Evolutionary conservation across 2,888 invertebrate species (phyloP), one percentile per base, ranked within the genome.

Genomic region (Taphrorychus bicolor): DNA sequence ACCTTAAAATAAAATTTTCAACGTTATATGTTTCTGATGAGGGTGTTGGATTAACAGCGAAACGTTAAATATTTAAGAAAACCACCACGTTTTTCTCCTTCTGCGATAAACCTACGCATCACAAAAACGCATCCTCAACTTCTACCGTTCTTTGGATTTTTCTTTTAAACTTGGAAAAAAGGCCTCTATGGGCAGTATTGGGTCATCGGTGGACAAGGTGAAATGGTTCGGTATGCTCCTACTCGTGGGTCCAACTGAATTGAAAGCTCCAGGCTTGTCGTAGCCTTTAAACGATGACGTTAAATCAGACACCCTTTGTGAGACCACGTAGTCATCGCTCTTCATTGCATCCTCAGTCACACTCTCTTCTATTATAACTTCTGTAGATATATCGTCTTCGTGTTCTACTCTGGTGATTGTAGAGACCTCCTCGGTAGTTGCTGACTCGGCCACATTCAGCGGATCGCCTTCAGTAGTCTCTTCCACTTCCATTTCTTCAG

Each of bases 131-230:
- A n/a, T n/a, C n/a, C n/a, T n/a, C n/a, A n/a, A n/a, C n/a, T n/a
- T n/a, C 21, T 51, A 51, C 22, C 22, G 42, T 63, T 63, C 51
- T 59, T 70, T 60, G 16, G 40, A 21, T 49, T 72, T 67, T 48
- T 75, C 78, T 65, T 89, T 87, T 53, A 91, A 79, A 77, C 90
- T 90, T 16, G 91, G 90, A 78, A 93, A 92, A 81, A 92, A 91
- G 0, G 92, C 91, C 81, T 92, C 92, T 70, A 93, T 90, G 0
- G 93, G 92, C 56, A 93, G 82, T 59, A 91, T 91, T 0, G 92
- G 92, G 77, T 92, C 91, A 72, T 92, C 92, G 0, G 92, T 91
- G 0, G 90, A 88, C 80, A 92, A 88, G 18, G 90, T 90, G 73
- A 92, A 90, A 75, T 90, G 89, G 74, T 86, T 87, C 2, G 89